Evolutionary conservation across 2,888 invertebrate species (phyloP).

Genomic region (Pseudolycoriella hygida): DNA sequence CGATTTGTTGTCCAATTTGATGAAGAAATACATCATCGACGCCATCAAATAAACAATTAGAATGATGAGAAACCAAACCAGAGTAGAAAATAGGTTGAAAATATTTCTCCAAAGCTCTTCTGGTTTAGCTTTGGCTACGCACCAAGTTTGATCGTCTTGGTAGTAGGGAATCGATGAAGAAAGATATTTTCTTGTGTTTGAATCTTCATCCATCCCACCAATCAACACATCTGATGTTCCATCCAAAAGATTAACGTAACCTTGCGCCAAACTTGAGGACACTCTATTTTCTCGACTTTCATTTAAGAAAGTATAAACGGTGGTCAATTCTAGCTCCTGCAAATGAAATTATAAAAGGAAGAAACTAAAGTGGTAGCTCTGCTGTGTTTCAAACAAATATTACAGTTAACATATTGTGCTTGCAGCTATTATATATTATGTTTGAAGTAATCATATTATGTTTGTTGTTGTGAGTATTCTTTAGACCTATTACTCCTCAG

Average conservation of each 20-base stretch:
- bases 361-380: too few relatives aligned
- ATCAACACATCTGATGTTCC: slow-evolving; percentile 20
- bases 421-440: too few relatives aligned
- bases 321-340: background rate
- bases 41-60: background rate
- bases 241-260: background rate
- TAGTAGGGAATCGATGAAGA: slow-evolving; percentile 23
- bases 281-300: background rate
- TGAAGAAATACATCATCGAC: background rate
- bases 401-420: too few relatives aligned
- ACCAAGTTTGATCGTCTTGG: slow-evolving; percentile 29
- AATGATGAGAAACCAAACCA: slow-evolving; percentile 1
- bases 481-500: too few relatives aligned
- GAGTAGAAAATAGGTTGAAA: slow-evolving; percentile 1
- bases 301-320: background rate
- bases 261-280: background rate
- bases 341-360: too few relatives aligned
- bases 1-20: background rate
- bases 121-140: slow-evolving; percentile 21
- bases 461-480: too few relatives aligned
- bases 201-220: slow-evolving; percentile 26
- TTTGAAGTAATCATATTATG: too few relatives aligned
- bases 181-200: slow-evolving; percentile 20
- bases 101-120: slow-evolving; percentile 21
- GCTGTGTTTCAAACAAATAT: too few relatives aligned